phyloP scores from a whole-genome alignment of 2,888 invertebrate species.

The Eupithecia vulgata region DNA sequence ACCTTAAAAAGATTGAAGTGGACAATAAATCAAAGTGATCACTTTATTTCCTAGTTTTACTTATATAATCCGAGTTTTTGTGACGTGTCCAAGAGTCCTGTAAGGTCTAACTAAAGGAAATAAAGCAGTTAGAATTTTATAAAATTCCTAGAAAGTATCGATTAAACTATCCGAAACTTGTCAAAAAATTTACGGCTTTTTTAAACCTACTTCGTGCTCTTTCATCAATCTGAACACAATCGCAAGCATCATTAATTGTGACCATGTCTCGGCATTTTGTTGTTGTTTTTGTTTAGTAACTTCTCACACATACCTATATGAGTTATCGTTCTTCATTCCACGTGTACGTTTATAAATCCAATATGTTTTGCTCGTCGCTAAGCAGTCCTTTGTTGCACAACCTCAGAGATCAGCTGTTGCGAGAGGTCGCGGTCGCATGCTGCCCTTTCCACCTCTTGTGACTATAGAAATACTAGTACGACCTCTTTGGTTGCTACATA shows the following conservation, averaged over 20 bases:
- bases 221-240: neutral
- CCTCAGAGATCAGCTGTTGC: conserved; percentile 60
- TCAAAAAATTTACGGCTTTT: neutral
- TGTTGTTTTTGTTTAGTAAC: neutral
- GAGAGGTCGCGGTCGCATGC: conserved; percentile 58
- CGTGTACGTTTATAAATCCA: neutral
- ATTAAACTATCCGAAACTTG: neutral
- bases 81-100: too few relatives aligned
- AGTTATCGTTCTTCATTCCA: neutral
- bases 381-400: conserved; percentile 47
- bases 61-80: too few relatives aligned
- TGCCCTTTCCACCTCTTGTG: conserved; percentile 61
- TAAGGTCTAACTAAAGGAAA: too few relatives aligned
- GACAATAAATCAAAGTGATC: too few relatives aligned
- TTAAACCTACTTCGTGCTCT: neutral
- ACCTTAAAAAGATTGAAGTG: too few relatives aligned
- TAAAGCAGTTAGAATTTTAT: too few relatives aligned
- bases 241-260: neutral
- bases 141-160: neutral
- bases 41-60: too few relatives aligned
- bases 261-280: neutral
- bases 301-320: neutral
- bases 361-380: conserved; percentile 17
- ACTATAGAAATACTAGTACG: conserved; percentile 24
- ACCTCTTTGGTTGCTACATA: conserved; percentile 17